Evolutionary conservation across 2,113 vertebrate genomes (phyloP).

Genomic region (Oenanthe melanoleuca): DNA sequence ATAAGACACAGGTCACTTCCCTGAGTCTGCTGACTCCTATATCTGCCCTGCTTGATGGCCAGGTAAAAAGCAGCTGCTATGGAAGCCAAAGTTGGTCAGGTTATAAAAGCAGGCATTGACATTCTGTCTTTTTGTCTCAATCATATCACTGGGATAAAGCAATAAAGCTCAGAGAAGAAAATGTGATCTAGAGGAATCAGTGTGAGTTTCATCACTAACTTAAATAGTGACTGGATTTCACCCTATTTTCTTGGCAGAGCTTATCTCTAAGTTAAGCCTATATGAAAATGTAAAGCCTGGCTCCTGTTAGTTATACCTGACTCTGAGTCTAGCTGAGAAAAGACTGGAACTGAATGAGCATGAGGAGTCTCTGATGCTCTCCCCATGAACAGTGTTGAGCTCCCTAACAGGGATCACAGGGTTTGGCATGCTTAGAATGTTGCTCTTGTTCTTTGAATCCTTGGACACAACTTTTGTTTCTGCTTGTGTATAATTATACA

Average conservation of each 20-base stretch:
- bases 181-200: not conserved
- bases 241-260: not conserved
- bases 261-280: not conserved
- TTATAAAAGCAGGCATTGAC: not conserved
- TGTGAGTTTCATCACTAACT: not conserved
- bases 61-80: not conserved
- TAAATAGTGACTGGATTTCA: not conserved
- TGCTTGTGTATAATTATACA: not conserved
- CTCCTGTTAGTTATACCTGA: not conserved
- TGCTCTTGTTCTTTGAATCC: not conserved
- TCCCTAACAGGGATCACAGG: not conserved
- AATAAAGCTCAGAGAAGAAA: not conserved
- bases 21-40: not conserved
- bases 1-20: not conserved
- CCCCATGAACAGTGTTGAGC: accelerated
- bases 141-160: not conserved
- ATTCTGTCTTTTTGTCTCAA: not conserved
- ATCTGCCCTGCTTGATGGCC: not conserved
- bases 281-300: not conserved
- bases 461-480: not conserved
- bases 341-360: not conserved
- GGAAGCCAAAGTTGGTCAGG: not conserved
- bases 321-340: not conserved
- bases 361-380: accelerated
- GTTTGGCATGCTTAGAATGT: accelerated